A percentile compares a stretch with the other conserved stretches of the same genome.
Evolutionary conservation across 1,140 invertebrate genomes (phyloP).

Genomic region (Drosophila willistoni): DNA sequence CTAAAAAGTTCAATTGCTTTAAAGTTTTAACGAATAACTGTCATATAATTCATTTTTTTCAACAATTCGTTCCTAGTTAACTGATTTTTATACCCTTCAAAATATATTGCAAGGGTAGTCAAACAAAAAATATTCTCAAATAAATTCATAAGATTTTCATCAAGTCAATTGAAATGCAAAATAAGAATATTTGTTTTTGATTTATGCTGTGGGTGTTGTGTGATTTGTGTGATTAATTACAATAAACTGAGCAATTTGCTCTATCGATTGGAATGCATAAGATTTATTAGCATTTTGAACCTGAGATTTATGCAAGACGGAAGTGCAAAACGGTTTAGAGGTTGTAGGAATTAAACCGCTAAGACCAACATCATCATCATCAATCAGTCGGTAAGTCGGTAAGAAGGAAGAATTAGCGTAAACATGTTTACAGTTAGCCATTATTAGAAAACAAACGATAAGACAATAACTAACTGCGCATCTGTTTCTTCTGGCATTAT

Average conservation of each 20-base stretch:
- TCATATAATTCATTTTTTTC: too few species aligned
- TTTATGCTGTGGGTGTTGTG: conserved; percentile 33
- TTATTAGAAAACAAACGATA: neutral
- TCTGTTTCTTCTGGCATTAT: neutral
- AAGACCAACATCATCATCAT: conserved; percentile 9
- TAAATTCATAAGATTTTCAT: neutral
- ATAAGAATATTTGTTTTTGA: neutral
- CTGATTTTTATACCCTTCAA: too few species aligned
- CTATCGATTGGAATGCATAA: conserved; percentile 57
- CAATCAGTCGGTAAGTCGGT: neutral
- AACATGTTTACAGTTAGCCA: neutral
- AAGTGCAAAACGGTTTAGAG: conserved; percentile 35
- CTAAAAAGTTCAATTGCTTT: too few species aligned
- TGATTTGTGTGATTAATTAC: conserved; percentile 65
- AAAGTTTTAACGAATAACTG: too few species aligned
- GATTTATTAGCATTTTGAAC: conserved; percentile 28
- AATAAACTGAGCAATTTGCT: conserved; percentile 39
- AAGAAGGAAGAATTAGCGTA: neutral
- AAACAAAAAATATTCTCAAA: neutral
- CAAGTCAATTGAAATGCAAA: conserved; percentile 12
- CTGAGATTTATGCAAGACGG: conserved; percentile 56
- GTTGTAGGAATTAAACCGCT: neutral
- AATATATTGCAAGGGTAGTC: neutral
- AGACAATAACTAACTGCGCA: neutral
- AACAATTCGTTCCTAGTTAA: neutral